Evolutionary conservation across 2,888 invertebrate species (phyloP).

Genomic region (Aricia artaxerxes): DNA sequence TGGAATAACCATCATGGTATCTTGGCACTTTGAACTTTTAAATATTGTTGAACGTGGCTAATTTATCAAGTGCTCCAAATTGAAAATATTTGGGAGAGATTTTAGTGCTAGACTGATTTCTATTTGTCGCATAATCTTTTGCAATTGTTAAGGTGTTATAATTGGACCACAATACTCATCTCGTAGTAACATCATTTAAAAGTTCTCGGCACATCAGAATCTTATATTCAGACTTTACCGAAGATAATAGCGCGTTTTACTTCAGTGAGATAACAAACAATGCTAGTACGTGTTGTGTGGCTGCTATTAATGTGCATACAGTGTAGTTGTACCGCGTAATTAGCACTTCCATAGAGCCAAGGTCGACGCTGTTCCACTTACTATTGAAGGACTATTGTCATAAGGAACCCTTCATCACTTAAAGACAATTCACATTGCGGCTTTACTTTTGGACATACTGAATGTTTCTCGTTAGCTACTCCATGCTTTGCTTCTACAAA

Average conservation of each 20-base stretch:
- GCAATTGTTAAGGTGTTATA: conserved; percentile 8
- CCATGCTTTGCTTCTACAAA: not conserved
- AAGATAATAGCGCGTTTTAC: conserved; percentile 6
- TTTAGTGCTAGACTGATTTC: not conserved
- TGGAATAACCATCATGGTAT: not conserved
- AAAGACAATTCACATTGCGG: not conserved
- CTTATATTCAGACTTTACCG: not conserved
- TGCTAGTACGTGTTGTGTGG: conserved; percentile 17
- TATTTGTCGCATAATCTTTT: not conserved
- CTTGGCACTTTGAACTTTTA: too few species aligned
- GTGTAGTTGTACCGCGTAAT: conserved; percentile 38
- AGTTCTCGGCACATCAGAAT: not conserved
- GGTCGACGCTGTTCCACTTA: conserved; percentile 25
- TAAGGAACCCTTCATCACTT: not conserved
- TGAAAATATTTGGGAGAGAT: too few species aligned
- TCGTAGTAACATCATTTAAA: not conserved
- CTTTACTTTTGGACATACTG: not conserved
- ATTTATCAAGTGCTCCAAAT: too few species aligned
- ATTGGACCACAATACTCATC: conserved; percentile 8
- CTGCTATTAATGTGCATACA: conserved; percentile 35
- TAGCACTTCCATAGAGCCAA: conserved; percentile 36
- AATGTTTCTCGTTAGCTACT: too few species aligned
- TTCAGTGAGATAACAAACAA: conserved; percentile 8
- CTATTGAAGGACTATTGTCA: conserved; percentile 22
- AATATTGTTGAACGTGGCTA: too few species aligned